These are phyloP conservation scores for Drosophila athabasca DNA, from an alignment of 1,140 invertebrate genomes.

Conservation along the genomic window DNA sequence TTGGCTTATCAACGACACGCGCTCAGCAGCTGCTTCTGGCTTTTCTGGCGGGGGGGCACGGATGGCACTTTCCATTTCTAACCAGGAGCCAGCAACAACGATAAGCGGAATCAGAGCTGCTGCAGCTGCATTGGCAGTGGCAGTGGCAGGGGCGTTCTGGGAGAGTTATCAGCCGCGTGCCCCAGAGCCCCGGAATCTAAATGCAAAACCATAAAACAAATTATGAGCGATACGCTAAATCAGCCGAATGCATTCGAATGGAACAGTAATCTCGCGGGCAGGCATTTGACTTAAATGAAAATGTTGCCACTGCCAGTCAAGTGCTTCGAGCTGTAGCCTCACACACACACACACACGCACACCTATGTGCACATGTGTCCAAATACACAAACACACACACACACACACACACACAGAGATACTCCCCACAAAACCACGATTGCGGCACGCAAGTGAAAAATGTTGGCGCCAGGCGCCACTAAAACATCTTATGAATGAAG, in stretches of 20 bases:
- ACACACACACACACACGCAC: slow-evolving; percentile 36
- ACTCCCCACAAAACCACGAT: slow-evolving; percentile 49
- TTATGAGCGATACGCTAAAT: slow-evolving; percentile 83
- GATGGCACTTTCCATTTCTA: slow-evolving; percentile 64
- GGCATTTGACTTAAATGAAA: slow-evolving; percentile 82
- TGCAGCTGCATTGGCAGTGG: slow-evolving; percentile 8
- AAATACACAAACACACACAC: slow-evolving; percentile 11
- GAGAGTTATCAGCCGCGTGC: slow-evolving; percentile 57
- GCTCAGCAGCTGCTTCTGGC: slow-evolving; percentile 3
- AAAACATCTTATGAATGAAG: slow-evolving; percentile 81
- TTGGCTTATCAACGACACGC: slow-evolving; percentile 8
- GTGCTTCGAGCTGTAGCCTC: slow-evolving; percentile 74
- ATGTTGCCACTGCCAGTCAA: slow-evolving; percentile 83
- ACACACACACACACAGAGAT: slow-evolving; percentile 19
- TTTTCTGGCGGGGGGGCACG: background rate
- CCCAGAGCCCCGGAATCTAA: slow-evolving; percentile 43
- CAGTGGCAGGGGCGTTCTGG: slow-evolving; percentile 4
- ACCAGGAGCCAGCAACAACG: slow-evolving; percentile 5
- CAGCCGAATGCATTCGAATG: slow-evolving; percentile 69
- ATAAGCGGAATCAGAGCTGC: slow-evolving; percentile 49
- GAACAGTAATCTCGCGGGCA: slow-evolving; percentile 50
- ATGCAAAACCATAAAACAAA: slow-evolving; percentile 82
- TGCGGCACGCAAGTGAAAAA: slow-evolving; percentile 79
- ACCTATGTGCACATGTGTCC: slow-evolving; percentile 4
- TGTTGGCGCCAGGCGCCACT: slow-evolving; percentile 80